phyloP scores from a whole-genome alignment of 2,113 vertebrate species.

The Scophthalmus maximus region DNA sequence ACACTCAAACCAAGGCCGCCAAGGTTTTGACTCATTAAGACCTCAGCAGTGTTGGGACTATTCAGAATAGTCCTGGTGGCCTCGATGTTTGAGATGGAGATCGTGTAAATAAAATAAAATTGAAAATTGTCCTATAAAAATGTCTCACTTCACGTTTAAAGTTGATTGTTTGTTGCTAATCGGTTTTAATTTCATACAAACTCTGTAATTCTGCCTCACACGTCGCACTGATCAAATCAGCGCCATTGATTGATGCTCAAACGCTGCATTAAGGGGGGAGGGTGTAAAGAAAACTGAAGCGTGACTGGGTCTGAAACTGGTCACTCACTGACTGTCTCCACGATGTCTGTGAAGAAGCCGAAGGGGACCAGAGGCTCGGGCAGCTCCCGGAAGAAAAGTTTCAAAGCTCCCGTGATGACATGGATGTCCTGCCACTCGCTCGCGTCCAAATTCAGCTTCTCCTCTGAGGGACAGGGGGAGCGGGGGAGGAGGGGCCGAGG shows the following conservation, averaged over 20 bases:
- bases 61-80: neutral
- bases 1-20: too few species aligned
- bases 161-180: too few species aligned
- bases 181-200: too few species aligned
- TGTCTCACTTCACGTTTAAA: too few species aligned
- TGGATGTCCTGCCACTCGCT: slow-evolving; percentile 93
- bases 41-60: too few species aligned
- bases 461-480: slow-evolving; percentile 77
- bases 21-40: too few species aligned
- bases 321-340: slow-evolving; percentile 87
- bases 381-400: slow-evolving; percentile 94
- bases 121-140: too few species aligned
- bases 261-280: too few species aligned
- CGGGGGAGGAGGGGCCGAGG: neutral
- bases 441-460: slow-evolving; percentile 88
- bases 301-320: neutral
- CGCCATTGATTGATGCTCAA: neutral
- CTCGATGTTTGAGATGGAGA: neutral
- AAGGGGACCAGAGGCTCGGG: slow-evolving; percentile 90
- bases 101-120: too few species aligned
- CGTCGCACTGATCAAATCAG: neutral
- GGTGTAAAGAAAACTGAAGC: neutral
- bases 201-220: too few species aligned
- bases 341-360: slow-evolving; percentile 82
- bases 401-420: slow-evolving; percentile 91